phyloP scores from a whole-genome alignment of 1,140 invertebrate genomes.

The Aphidius ervi region DNA sequence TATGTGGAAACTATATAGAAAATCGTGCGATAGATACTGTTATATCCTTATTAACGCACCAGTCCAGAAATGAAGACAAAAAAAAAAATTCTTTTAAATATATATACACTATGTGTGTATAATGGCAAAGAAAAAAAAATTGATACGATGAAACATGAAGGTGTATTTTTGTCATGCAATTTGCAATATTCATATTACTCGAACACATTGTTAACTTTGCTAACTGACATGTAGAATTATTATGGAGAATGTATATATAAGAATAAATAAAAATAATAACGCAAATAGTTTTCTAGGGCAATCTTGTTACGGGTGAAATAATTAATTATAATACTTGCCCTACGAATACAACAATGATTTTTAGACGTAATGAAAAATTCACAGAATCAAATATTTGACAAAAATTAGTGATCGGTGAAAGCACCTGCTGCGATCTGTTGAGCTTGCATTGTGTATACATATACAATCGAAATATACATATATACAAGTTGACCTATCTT shows the following conservation, averaged over 20 bases:
- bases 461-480: background rate
- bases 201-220: background rate
- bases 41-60: slow-evolving; percentile 24
- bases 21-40: slow-evolving; percentile 22
- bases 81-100: background rate
- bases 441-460: slow-evolving; percentile 1
- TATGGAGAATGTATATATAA: background rate
- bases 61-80: slow-evolving; percentile 11
- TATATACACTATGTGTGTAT: background rate
- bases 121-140: background rate
- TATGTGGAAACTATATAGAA: slow-evolving; percentile 27
- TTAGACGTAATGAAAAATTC: too few species aligned
- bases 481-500: background rate
- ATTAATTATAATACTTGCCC: too few species aligned
- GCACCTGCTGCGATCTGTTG: slow-evolving; percentile 23
- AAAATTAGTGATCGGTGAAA: slow-evolving; percentile 19
- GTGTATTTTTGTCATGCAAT: background rate
- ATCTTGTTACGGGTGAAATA: too few species aligned
- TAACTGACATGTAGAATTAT: background rate
- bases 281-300: slow-evolving; percentile 3
- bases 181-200: background rate
- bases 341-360: too few species aligned
- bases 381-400: too few species aligned
- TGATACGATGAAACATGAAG: too few species aligned
- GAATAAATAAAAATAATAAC: background rate